Percentiles rank a stretch among this genome's conserved stretches.
These are phyloP conservation scores for Hylaea fasciaria DNA, from an alignment of 2,888 invertebrate species.

Conservation along the genomic window DNA sequence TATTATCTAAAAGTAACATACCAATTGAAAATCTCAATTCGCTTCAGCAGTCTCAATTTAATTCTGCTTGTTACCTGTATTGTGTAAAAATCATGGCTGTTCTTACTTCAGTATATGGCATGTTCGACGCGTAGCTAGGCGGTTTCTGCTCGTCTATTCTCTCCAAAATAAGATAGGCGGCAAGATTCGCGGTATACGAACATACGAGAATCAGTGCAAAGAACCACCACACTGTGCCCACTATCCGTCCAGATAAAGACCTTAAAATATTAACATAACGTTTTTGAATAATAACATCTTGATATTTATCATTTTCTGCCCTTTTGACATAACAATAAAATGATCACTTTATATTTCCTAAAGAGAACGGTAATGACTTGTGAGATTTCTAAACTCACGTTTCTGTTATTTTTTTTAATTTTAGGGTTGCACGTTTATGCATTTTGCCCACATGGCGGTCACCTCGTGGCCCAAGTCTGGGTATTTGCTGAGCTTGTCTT, in stretches of 20 bases:
- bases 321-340: too few species aligned
- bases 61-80: slow-evolving; percentile 66
- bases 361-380: too few species aligned
- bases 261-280: slow-evolving; percentile 60
- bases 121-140: slow-evolving; percentile 93
- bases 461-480: too few species aligned
- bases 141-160: slow-evolving; percentile 94
- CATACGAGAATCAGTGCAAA: slow-evolving; percentile 99
- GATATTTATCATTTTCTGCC: not conserved
- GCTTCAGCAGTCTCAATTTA: slow-evolving; percentile 51
- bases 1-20: not conserved
- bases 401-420: too few species aligned
- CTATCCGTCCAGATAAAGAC: slow-evolving; percentile 96
- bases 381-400: too few species aligned
- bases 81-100: slow-evolving; percentile 58
- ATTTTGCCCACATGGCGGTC: too few species aligned
- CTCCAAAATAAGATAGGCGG: slow-evolving; percentile 98
- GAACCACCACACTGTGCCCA: slow-evolving; percentile 99
- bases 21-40: slow-evolving; percentile 46
- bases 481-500: too few species aligned
- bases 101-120: slow-evolving; percentile 95
- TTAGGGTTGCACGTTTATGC: too few species aligned
- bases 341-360: too few species aligned
- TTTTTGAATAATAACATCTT: not conserved
- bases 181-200: slow-evolving; percentile 99